phyloP scores from a whole-genome alignment of 2,113 vertebrate genomes.

The Ramphastos sulfuratus region DNA sequence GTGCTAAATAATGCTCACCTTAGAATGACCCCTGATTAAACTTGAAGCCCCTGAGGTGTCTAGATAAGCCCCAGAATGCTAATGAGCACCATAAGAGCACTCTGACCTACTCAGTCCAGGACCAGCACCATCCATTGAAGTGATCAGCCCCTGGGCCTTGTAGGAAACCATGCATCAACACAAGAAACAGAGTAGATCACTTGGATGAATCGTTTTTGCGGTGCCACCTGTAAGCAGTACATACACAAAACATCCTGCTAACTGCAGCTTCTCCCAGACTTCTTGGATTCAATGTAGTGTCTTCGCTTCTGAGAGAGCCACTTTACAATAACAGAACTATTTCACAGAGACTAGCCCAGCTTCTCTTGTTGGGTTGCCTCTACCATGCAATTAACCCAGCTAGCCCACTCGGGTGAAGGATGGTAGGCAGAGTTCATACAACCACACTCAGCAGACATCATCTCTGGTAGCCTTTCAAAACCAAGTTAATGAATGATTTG shows the following conservation, averaged over 20 bases:
- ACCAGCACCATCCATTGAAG: rapidly evolving
- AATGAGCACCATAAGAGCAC: background rate
- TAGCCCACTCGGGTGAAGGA: conserved; percentile 15
- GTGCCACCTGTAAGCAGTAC: background rate
- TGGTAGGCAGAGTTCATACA: background rate
- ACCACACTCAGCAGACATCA: background rate
- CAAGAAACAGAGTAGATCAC: background rate
- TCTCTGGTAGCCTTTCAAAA: conserved; percentile 51
- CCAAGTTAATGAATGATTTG: conserved; percentile 34
- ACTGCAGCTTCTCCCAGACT: background rate
- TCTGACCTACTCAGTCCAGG: background rate
- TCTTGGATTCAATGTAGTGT: background rate
- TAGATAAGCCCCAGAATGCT: background rate
- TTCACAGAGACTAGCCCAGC: conserved; percentile 15
- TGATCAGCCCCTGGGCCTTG: background rate
- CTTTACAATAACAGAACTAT: conserved; percentile 30
- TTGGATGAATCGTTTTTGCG: background rate
- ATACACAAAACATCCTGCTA: background rate
- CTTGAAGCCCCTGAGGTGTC: rapidly evolving
- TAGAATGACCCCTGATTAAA: background rate
- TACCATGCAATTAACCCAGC: conserved; percentile 36
- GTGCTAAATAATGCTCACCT: background rate
- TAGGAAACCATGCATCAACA: background rate
- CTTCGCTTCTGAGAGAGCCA: background rate
- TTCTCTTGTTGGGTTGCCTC: background rate